Base-by-base conservation (phyloP, 1,140 invertebrate genomes). In the Pteromalus puparum region DNA sequence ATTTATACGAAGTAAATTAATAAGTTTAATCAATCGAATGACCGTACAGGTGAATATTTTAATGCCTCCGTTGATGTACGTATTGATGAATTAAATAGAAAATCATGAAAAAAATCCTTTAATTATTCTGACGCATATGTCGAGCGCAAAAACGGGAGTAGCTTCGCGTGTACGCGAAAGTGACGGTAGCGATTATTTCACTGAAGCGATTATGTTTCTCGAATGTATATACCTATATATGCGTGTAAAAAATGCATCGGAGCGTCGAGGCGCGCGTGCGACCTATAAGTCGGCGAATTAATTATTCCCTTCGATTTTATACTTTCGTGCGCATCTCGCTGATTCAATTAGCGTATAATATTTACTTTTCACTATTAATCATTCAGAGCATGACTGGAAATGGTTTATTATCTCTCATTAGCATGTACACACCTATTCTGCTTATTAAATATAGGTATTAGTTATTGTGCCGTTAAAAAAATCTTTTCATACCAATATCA, bases 261-360 rank as follows among this genome's bases (percentile, higher is more conserved):
- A 76, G 74, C 38, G 46, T 48, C 74, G 21, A 74, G 10, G 24
- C 34, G 75, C 13, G 48, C 53, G 61, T 80, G 61, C 34, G 34
- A 80, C 30, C 30, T 70, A n/a, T n/a, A n/a, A 67, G 61, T 67
- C 53, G 28, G 38, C 21, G 15, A 42, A 42, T 80, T 80, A 34
- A 81, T 81, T 81, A 81, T 46, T 68, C 65, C 10, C 61, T 81
- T 46, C 61, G 78, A 28, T 81, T 81, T 81, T 28, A 79, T 79
- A 79, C 76, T 79, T 79, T 79, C 76, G n/a, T 34, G 61, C 3
- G 61, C 53, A 79, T 26, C 18, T 10, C n/a, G 34, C 21, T n/a
- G 38, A 76, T 7, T 76, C 34, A 42, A 76, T 76, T 76, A 76
- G 42, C 46, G 38, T 42, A 65, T 34, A 65, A 15, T 76, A 48